Percentiles rank a stretch among this genome's conserved stretches.
Conservation (phyloP, 2,888 invertebrate species). For the Macaria liturata region DNA sequence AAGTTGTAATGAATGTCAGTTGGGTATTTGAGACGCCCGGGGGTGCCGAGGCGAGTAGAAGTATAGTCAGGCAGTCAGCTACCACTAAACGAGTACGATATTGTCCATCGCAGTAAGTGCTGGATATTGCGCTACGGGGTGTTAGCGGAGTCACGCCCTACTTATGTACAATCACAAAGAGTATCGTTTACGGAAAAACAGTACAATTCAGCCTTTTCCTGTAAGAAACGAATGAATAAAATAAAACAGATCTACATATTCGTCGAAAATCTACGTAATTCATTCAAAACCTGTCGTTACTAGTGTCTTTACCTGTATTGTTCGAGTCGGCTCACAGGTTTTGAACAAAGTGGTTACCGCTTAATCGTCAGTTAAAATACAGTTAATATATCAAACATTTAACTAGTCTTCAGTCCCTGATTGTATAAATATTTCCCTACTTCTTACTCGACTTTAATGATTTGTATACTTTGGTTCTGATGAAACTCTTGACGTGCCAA, state of each 20-base stretch:
- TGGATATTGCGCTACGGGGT: constrained; percentile 44
- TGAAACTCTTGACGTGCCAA: constrained; percentile 82
- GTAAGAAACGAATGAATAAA: constrained; percentile 51
- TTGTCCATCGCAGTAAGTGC: constrained; percentile 41
- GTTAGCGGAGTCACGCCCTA: constrained; percentile 51
- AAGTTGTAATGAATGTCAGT: constrained; percentile 61
- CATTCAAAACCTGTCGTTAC: constrained; percentile 79
- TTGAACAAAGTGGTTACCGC: constrained; percentile 77
- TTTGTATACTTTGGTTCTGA: constrained; percentile 84
- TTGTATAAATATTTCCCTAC: constrained; percentile 83
- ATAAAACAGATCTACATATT: constrained; percentile 63
- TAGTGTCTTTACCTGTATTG: constrained; percentile 76
- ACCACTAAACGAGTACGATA: constrained; percentile 42
- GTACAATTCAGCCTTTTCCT: constrained; percentile 65
- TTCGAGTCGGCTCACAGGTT: constrained; percentile 76
- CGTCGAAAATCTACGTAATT: constrained; percentile 73
- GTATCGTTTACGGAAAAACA: constrained; percentile 55
- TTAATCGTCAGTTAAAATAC: constrained; percentile 79
- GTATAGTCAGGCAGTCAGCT: constrained; percentile 59
- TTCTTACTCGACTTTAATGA: constrained; percentile 81
- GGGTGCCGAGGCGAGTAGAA: constrained; percentile 35
- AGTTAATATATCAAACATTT: constrained; percentile 83
- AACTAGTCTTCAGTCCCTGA: constrained; percentile 83
- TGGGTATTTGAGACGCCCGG: constrained; percentile 47
- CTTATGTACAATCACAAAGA: constrained; percentile 63